phyloP scores from a whole-genome alignment of 2,888 invertebrate species.

The Andrena marginata region DNA sequence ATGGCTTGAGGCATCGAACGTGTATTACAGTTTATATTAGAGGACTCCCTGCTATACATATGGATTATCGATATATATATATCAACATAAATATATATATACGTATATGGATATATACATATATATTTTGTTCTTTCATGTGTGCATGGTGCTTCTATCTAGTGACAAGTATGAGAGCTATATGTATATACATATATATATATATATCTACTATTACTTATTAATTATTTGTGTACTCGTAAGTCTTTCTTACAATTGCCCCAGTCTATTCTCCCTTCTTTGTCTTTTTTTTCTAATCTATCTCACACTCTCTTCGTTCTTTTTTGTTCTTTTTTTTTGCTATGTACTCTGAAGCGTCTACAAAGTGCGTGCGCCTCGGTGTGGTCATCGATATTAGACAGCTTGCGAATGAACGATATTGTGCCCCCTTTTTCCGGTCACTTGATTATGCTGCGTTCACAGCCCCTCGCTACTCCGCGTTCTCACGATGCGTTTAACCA shows the following conservation, averaged over 20 bases:
- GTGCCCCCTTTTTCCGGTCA: conserved; percentile 49
- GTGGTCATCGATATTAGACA: conserved; percentile 81
- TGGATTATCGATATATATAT: conserved; percentile 62
- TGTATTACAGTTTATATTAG: conserved; percentile 71
- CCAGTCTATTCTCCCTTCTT: conserved; percentile 53
- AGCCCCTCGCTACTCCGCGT: conserved; percentile 51
- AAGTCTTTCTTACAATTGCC: conserved; percentile 47
- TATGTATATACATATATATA: conserved; percentile 60
- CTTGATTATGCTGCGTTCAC: conserved; percentile 53
- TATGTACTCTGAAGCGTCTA: conserved; percentile 70
- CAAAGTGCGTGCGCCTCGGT: conserved; percentile 76
- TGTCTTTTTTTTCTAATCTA: conserved; percentile 36
- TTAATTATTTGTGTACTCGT: conserved; percentile 63
- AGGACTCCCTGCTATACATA: conserved; percentile 66
- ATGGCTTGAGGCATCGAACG: conserved; percentile 78
- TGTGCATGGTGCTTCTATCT: conserved; percentile 82
- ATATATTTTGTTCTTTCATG: conserved; percentile 71
- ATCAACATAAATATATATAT: conserved; percentile 60
- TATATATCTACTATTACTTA: conserved; percentile 30
- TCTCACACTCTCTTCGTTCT: too few species aligned
- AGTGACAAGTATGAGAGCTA: conserved; percentile 79
- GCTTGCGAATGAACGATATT: conserved; percentile 78
- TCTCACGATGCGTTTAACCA: conserved; percentile 39
- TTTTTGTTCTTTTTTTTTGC: conserved; percentile 45
- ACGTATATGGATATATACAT: conserved; percentile 63